Evolutionary conservation across 2,113 vertebrate genomes (phyloP).

Genomic region (Syrmaticus mikado): DNA sequence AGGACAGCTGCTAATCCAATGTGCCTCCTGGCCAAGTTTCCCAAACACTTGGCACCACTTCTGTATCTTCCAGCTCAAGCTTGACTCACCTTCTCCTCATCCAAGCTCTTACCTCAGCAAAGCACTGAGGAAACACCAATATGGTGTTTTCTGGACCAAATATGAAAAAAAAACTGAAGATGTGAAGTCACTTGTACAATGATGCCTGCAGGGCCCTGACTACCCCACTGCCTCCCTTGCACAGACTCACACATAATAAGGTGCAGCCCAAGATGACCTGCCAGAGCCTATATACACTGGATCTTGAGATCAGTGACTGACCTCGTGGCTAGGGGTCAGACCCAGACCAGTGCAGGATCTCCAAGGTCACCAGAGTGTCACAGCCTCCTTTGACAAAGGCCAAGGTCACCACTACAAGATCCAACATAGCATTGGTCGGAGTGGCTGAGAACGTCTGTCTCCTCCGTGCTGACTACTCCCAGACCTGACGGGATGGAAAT

Average conservation of each 20-base stretch:
- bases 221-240: not conserved
- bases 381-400: not conserved
- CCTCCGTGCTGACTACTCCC: accelerated
- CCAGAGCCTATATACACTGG: not conserved
- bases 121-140: conserved; percentile 59
- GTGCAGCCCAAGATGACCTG: not conserved
- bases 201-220: not conserved
- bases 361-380: not conserved
- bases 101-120: conserved; percentile 62
- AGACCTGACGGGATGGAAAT: accelerated
- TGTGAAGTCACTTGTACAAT: not conserved
- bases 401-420: not conserved
- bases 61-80: conserved; percentile 22
- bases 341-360: not conserved
- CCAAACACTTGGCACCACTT: conserved; percentile 51
- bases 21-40: conserved; percentile 27
- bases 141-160: conserved; percentile 19
- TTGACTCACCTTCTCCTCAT: conserved; percentile 49
- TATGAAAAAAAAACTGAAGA: not conserved
- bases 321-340: not conserved
- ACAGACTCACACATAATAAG: accelerated
- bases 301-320: not conserved
- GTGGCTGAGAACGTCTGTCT: not conserved
- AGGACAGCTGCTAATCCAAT: conserved; percentile 45
- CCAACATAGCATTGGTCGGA: not conserved